These are phyloP conservation scores for Teleopsis dalmanni DNA, from an alignment of 1,140 invertebrate genomes.

Conservation along the genomic window DNA sequence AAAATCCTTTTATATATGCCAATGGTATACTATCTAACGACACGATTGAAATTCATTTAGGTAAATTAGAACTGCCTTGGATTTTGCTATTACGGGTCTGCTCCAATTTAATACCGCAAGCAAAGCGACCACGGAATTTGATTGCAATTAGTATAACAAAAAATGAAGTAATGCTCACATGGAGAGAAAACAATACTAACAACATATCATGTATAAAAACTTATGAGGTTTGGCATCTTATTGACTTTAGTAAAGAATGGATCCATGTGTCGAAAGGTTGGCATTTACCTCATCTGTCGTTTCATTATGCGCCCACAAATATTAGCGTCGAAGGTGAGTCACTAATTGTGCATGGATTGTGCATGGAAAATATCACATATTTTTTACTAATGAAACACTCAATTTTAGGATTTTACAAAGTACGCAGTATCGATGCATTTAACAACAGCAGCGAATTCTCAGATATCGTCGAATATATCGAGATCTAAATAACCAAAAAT, in stretches of 20 bases:
- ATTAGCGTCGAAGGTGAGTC: constrained; percentile 22
- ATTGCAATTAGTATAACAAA: constrained; percentile 24
- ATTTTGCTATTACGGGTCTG: constrained; percentile 31
- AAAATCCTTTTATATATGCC: constrained; percentile 25
- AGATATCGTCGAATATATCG: constrained; percentile 34
- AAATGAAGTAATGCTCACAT: constrained; percentile 33
- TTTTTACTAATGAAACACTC: not conserved
- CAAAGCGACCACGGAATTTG: constrained; percentile 24
- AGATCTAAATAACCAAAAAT: constrained; percentile 21
- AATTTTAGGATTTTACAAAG: constrained; percentile 35
- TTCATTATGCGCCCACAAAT: constrained; percentile 27
- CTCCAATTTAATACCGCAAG: constrained; percentile 22
- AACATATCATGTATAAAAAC: constrained; percentile 32
- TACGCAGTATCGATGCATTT: constrained; percentile 35
- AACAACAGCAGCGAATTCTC: constrained; percentile 32
- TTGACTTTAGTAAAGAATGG: constrained; percentile 21
- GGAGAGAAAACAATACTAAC: constrained; percentile 24
- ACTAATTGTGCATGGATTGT: not conserved
- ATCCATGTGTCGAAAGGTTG: constrained; percentile 21
- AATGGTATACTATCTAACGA: constrained; percentile 14
- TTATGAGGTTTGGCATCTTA: constrained; percentile 38
- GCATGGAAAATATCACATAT: not conserved
- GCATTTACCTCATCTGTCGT: constrained; percentile 40
- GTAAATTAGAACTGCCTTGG: constrained; percentile 23
- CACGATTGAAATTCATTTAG: constrained; percentile 1